phyloP scores from a whole-genome alignment of 2,113 vertebrate genomes.

The Nerophis ophidion region DNA sequence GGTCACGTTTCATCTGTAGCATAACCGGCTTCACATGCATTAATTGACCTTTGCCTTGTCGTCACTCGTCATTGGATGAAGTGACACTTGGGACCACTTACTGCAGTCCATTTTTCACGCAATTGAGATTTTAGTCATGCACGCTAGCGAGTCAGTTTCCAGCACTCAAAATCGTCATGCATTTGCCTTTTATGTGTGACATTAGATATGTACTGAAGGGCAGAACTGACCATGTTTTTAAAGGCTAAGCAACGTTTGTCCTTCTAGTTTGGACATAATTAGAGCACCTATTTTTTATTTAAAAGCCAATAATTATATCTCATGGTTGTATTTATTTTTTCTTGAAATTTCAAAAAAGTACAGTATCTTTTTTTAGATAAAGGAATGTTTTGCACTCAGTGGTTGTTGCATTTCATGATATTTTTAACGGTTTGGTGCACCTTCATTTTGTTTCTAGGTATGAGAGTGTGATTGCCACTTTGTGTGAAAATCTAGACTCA shows the following conservation, averaged over 20 bases:
- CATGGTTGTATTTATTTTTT: too few species aligned
- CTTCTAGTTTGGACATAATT: too few species aligned
- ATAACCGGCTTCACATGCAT: too few species aligned
- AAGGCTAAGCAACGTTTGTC: too few species aligned
- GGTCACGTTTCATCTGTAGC: background rate
- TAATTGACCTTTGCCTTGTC: too few species aligned
- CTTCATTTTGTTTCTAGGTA: conserved; percentile 71
- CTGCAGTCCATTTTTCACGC: background rate
- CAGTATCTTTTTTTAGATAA: too few species aligned
- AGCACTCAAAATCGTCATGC: background rate
- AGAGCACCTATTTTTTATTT: too few species aligned
- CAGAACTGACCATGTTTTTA: background rate
- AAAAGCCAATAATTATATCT: too few species aligned
- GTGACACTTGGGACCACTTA: background rate
- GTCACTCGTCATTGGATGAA: too few species aligned
- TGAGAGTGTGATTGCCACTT: conserved; percentile 91
- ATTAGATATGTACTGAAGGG: background rate
- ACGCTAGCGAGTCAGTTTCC: background rate
- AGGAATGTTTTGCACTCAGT: background rate
- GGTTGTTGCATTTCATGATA: background rate
- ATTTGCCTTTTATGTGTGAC: background rate
- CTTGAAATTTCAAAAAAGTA: too few species aligned
- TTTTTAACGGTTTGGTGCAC: too few species aligned
- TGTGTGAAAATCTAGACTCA: conserved; percentile 95
- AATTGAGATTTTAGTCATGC: background rate